Conservation (phyloP, 2,113 vertebrate genomes). For the Miniopterus natalensis region DNA sequence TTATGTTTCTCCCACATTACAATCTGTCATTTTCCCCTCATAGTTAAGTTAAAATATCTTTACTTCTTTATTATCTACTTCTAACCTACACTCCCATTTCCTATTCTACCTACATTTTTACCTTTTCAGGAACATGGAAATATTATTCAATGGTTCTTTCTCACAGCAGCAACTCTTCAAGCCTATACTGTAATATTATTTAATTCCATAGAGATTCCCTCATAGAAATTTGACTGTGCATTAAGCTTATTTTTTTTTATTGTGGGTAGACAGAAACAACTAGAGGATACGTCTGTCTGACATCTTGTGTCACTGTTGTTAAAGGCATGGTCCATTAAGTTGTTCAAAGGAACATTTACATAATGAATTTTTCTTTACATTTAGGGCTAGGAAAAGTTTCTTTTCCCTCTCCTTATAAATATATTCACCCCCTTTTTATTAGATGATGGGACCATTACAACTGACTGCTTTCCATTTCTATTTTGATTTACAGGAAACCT, state of each 20-base stretch:
- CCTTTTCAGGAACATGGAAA: not conserved
- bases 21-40: not conserved
- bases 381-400: not conserved
- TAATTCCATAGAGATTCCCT: not conserved
- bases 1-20: not conserved
- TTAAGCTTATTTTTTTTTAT: not conserved
- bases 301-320: not conserved
- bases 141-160: not conserved
- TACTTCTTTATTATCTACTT: not conserved
- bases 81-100: not conserved
- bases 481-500: conserved; percentile 3
- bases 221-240: not conserved
- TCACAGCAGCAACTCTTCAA: not conserved
- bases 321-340: not conserved
- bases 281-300: not conserved
- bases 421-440: conserved; percentile 44
- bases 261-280: not conserved
- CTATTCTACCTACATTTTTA: not conserved
- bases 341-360: not conserved
- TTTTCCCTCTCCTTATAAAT: not conserved
- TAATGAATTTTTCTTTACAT: conserved; percentile 53
- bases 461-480: not conserved
- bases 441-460: conserved; percentile 15
- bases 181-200: not conserved
- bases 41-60: not conserved